These are phyloP conservation scores for Cyclophora punctaria DNA, from an alignment of 2,888 invertebrate species.

Conservation along the genomic window DNA sequence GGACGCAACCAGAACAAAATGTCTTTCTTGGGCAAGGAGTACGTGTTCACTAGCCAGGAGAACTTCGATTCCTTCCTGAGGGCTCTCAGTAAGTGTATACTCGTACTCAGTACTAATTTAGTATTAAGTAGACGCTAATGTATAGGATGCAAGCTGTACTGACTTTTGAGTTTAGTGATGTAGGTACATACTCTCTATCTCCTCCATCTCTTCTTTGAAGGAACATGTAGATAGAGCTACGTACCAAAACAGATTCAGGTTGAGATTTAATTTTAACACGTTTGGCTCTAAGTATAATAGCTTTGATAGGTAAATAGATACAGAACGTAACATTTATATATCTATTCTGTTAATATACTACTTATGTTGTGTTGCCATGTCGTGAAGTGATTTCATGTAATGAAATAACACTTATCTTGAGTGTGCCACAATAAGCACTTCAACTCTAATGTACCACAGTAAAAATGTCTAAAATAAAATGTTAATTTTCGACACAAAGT, in stretches of 20 bases:
- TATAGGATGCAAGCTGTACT: no score
- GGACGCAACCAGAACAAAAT: slow-evolving; percentile 16
- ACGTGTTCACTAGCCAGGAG: slow-evolving; percentile 26
- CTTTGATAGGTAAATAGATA: no score
- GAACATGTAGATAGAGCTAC: not conserved
- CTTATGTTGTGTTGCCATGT: no score
- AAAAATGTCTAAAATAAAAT: no score
- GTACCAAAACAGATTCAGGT: not conserved
- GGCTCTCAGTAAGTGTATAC: slow-evolving; percentile 24
- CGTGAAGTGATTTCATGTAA: no score
- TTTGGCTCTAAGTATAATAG: not conserved
- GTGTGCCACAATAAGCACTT: no score
- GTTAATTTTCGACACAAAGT: no score
- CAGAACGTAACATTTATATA: no score
- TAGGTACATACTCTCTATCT: not conserved
- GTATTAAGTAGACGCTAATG: no score
- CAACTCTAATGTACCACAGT: no score
- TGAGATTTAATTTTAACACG: not conserved
- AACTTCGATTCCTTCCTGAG: slow-evolving; percentile 33
- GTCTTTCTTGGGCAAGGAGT: slow-evolving; percentile 31
- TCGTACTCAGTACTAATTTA: not conserved
- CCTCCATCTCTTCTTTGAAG: not conserved
- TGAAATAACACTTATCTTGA: no score
- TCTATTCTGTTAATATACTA: no score
- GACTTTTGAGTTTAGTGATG: not conserved